These are phyloP conservation scores for Pollachius pollachius DNA, from an alignment of 2,113 vertebrate species.

Conservation along the genomic window DNA sequence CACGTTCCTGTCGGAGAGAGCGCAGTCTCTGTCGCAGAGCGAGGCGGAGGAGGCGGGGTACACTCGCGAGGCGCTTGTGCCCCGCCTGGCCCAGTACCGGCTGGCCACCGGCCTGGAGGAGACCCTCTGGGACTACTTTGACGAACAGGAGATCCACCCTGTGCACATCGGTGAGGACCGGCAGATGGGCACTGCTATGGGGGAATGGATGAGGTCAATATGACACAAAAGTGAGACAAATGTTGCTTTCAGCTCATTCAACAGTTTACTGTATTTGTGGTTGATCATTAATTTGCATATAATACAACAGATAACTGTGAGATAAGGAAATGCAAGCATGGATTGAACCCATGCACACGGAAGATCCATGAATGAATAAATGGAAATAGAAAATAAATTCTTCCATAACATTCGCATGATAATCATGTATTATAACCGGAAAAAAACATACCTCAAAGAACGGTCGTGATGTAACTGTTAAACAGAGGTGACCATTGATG, in stretches of 20 bases:
- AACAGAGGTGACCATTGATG: constrained; percentile 79
- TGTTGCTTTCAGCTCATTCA: too few relatives aligned
- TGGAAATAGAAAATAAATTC: too few relatives aligned
- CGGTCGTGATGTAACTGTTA: neutral
- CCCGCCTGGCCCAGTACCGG: constrained; percentile 75
- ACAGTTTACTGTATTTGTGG: too few relatives aligned
- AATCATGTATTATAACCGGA: neutral
- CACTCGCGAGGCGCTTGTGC: constrained; percentile 76
- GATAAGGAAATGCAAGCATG: too few relatives aligned
- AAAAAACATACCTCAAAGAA: neutral
- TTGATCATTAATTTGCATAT: too few relatives aligned
- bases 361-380: too few relatives aligned
- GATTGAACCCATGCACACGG: too few relatives aligned
- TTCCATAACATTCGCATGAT: neutral
- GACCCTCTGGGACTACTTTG: constrained; percentile 88
- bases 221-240: too few relatives aligned
- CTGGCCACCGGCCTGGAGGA: constrained; percentile 71
- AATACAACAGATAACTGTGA: too few relatives aligned
- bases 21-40: constrained; percentile 79
- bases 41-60: constrained; percentile 75
- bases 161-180: constrained; percentile 76
- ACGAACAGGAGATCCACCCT: constrained; percentile 89
- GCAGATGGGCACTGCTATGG: too few relatives aligned
- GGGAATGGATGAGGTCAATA: too few relatives aligned
- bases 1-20: constrained; percentile 83